A percentile compares a stretch with the other conserved stretches of the same genome.
These are phyloP conservation scores for Amblyornis subalaris DNA, from an alignment of 2,113 vertebrate species.

Conservation along the genomic window DNA sequence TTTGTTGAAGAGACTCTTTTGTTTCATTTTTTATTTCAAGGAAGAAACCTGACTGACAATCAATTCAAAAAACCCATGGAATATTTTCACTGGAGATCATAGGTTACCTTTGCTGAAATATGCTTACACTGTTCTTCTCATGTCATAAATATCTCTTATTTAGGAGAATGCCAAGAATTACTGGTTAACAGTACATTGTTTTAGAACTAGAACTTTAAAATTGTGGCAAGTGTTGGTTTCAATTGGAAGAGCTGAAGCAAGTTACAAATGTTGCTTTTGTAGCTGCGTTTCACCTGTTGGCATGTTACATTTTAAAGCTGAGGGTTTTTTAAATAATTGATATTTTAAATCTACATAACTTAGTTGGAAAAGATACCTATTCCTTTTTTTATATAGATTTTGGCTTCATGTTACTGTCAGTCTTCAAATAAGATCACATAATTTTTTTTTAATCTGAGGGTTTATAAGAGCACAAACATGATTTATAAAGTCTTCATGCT, in stretches of 20 bases:
- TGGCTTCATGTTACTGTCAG: not conserved
- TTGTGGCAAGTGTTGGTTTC: not conserved
- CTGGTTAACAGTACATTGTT: not conserved
- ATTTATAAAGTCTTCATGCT: not conserved
- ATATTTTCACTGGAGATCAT: not conserved
- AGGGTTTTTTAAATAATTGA: not conserved
- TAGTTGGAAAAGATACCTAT: not conserved
- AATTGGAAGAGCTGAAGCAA: not conserved
- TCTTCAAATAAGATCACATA: not conserved
- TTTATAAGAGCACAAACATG: not conserved
- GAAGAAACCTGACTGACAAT: not conserved
- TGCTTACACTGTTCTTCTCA: not conserved
- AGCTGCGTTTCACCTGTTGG: not conserved
- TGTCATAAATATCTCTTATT: not conserved
- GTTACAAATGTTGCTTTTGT: not conserved
- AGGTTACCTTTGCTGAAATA: not conserved
- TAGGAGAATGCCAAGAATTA: not conserved
- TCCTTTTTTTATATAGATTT: not conserved
- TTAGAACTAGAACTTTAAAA: not conserved
- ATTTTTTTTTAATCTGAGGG: not conserved
- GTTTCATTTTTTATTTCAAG: not conserved
- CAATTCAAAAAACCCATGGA: not conserved
- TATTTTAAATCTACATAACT: not conserved
- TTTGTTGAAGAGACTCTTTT: not conserved
- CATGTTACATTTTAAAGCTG: not conserved